Percentiles rank a stretch among this genome's conserved stretches.
These are phyloP conservation scores for Typhlomys cinereus DNA, from an alignment of 2,113 vertebrate species.

Conservation along the genomic window DNA sequence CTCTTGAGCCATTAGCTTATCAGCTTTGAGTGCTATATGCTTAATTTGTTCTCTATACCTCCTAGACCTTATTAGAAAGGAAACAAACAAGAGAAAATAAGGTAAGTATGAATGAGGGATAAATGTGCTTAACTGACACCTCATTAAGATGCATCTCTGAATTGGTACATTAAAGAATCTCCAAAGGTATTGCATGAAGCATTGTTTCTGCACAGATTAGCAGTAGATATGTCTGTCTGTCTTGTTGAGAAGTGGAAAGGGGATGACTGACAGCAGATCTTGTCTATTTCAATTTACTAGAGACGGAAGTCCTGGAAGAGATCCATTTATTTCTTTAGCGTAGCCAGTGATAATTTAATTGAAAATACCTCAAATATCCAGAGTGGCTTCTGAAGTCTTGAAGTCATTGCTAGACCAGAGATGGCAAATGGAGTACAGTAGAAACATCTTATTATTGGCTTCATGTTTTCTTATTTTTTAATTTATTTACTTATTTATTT, in stretches of 20 bases:
- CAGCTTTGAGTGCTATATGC: background rate
- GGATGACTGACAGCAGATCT: background rate
- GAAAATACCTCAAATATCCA: constrained; percentile 27
- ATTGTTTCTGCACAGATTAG: background rate
- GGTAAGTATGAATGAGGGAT: background rate
- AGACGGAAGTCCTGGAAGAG: background rate
- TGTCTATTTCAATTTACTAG: constrained; percentile 26
- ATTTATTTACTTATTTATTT: background rate
- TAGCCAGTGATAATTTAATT: background rate
- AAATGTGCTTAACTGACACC: background rate
- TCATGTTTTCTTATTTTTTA: too few species aligned
- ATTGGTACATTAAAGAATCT: background rate
- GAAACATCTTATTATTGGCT: background rate
- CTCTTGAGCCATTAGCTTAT: constrained; percentile 12
- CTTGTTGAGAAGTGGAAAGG: background rate
- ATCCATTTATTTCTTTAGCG: background rate
- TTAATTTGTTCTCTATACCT: background rate
- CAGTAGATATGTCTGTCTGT: background rate
- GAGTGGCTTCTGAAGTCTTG: background rate
- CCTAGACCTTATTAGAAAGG: background rate
- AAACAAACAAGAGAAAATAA: background rate
- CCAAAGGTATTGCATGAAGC: background rate
- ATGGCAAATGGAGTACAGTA: background rate
- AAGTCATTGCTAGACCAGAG: background rate
- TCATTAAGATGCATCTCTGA: background rate